These are phyloP conservation scores for Agapostemon virescens DNA, from an alignment of 2,888 invertebrate genomes.

Conservation along the genomic window DNA sequence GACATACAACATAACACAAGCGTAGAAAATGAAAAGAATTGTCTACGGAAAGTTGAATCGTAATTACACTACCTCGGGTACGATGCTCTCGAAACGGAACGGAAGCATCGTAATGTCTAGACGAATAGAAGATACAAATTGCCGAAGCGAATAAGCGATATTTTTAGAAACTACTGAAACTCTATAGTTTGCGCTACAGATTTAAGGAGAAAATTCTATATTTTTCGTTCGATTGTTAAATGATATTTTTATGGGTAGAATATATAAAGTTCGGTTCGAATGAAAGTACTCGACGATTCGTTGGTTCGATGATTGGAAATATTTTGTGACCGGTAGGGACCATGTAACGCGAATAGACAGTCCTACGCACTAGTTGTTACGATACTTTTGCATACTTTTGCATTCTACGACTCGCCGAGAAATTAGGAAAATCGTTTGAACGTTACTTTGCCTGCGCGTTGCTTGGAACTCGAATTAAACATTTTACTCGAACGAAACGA, in stretches of 20 bases:
- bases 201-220: constrained; percentile 7
- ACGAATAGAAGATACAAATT: constrained; percentile 21
- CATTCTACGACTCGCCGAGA: constrained; percentile 6
- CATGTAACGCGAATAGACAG: constrained; percentile 27
- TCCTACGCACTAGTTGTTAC: constrained; percentile 6
- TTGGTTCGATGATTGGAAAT: constrained; percentile 32
- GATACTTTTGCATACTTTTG: constrained; percentile 37
- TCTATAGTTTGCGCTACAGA: constrained; percentile 25
- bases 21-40: neutral
- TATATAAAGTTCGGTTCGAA: constrained; percentile 9
- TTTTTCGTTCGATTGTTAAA: constrained; percentile 7
- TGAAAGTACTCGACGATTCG: constrained; percentile 7
- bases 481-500: neutral
- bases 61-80: constrained; percentile 57
- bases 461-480: constrained; percentile 6
- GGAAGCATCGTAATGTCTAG: constrained; percentile 38
- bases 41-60: constrained; percentile 21
- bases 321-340: constrained; percentile 50
- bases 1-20: neutral
- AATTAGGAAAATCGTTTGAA: neutral
- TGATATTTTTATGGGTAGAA: constrained; percentile 11
- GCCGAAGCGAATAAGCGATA: constrained; percentile 29
- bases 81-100: constrained; percentile 36
- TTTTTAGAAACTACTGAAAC: constrained; percentile 24
- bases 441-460: neutral